phyloP scores from a whole-genome alignment of 2,888 invertebrate species.

The Augiades crinisus region DNA sequence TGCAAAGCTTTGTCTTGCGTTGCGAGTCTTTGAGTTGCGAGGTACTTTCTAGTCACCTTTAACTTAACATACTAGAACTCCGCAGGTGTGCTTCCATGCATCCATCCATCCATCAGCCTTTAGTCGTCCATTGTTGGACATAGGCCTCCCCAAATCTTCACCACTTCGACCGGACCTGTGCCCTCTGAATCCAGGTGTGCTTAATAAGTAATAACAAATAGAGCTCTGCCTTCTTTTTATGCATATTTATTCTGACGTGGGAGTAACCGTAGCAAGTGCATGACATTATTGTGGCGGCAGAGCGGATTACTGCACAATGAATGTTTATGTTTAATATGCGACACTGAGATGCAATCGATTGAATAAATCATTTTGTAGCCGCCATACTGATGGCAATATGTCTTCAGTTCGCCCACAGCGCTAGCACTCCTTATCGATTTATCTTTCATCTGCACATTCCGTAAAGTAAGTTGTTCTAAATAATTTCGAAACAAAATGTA shows the following conservation, averaged over 20 bases:
- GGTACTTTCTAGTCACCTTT: too few relatives aligned
- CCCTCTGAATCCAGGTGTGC: background rate
- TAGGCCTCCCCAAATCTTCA: too few relatives aligned
- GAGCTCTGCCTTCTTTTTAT: too few relatives aligned
- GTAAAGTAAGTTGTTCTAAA: background rate
- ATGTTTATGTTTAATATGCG: background rate
- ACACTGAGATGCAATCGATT: slow-evolving; percentile 5
- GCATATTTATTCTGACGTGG: background rate
- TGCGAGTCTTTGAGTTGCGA: too few relatives aligned
- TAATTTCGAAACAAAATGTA: too few relatives aligned
- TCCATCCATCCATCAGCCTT: too few relatives aligned
- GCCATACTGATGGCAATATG: slow-evolving; percentile 9
- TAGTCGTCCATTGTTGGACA: too few relatives aligned
- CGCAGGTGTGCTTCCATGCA: too few relatives aligned
- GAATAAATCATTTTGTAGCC: slow-evolving; percentile 10
- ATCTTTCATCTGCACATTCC: slow-evolving; percentile 9
- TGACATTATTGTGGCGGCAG: background rate
- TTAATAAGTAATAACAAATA: too few relatives aligned
- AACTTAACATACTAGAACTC: too few relatives aligned
- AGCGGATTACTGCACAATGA: background rate
- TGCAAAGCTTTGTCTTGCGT: too few relatives aligned
- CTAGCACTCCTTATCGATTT: slow-evolving; percentile 5
- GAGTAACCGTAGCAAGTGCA: background rate
- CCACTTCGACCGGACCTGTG: too few relatives aligned
- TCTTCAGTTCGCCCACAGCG: slow-evolving; percentile 7